Conservation (phyloP, 2,888 invertebrate genomes). For the Scrobipalpa atriplicella region DNA sequence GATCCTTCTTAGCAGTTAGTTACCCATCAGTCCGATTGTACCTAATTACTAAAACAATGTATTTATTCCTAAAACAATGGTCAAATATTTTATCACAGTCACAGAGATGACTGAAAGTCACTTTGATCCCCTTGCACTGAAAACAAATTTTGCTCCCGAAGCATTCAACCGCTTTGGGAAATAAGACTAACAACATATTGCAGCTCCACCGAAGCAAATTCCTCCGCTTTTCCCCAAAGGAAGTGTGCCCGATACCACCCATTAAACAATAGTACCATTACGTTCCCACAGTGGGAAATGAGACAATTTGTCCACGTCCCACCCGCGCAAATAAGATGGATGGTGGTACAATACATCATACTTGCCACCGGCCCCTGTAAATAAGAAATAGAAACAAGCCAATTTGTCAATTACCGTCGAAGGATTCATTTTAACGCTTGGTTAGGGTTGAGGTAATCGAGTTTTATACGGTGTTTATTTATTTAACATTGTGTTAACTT, state of each 20-base stretch:
- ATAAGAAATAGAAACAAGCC: constrained; percentile 23
- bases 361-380: constrained; percentile 20
- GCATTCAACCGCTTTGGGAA: neutral
- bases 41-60: no score
- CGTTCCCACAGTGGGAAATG: constrained; percentile 28
- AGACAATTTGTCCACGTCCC: constrained; percentile 33
- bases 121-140: neutral
- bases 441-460: neutral
- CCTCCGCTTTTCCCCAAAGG: constrained; percentile 3
- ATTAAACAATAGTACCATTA: constrained; percentile 19
- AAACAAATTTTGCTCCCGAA: neutral
- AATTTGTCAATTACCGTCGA: constrained; percentile 21
- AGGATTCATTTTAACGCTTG: constrained; percentile 1
- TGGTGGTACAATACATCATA: constrained; percentile 31
- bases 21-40: no score
- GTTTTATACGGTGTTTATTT: neutral
- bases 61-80: no score
- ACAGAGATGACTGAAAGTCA: neutral
- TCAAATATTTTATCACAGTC: no score
- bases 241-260: constrained; percentile 11
- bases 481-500: neutral
- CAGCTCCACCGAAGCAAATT: constrained; percentile 7
- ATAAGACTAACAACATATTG: neutral
- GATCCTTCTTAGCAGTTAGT: no score
- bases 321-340: constrained; percentile 34